phyloP scores from a whole-genome alignment of 2,797 vertebrate genomes.

The Pogonophryne albipinna region DNA sequence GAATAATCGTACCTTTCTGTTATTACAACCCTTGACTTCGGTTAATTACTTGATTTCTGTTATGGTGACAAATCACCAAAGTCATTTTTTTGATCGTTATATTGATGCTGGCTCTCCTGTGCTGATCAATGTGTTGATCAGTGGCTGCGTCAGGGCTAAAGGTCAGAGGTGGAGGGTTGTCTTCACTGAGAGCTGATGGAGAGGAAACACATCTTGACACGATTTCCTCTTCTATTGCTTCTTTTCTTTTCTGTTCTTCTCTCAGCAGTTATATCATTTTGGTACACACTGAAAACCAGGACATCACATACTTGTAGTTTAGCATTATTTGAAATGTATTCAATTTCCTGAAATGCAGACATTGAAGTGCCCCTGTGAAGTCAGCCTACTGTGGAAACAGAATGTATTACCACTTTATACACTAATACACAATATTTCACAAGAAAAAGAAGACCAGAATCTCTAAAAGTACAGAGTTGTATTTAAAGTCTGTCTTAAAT shows the following conservation, averaged over 20 bases:
- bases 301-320: background rate
- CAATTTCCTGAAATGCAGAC: background rate
- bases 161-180: slow-evolving; percentile 49
- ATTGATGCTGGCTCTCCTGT: slow-evolving; percentile 51
- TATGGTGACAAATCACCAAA: slow-evolving; percentile 19
- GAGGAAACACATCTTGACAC: slow-evolving; percentile 4
- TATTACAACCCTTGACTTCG: background rate
- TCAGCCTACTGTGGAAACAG: background rate
- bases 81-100: slow-evolving; percentile 35
- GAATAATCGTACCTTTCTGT: background rate
- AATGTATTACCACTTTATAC: background rate
- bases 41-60: slow-evolving; percentile 8
- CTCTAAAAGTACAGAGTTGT: slow-evolving; percentile 16
- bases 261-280: background rate
- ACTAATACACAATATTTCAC: slow-evolving; percentile 9
- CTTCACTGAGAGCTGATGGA: slow-evolving; percentile 32
- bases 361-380: background rate
- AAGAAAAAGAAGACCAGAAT: slow-evolving; percentile 11
- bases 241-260: background rate
- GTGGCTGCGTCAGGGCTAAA: slow-evolving; percentile 40
- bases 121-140: slow-evolving; percentile 54
- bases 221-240: background rate
- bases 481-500: slow-evolving; percentile 21
- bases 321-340: background rate
- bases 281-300: background rate